Evolutionary conservation across 2,888 invertebrate species (phyloP), one percentile per base, ranked within the genome.

Genomic region (Autographa gamma): DNA sequence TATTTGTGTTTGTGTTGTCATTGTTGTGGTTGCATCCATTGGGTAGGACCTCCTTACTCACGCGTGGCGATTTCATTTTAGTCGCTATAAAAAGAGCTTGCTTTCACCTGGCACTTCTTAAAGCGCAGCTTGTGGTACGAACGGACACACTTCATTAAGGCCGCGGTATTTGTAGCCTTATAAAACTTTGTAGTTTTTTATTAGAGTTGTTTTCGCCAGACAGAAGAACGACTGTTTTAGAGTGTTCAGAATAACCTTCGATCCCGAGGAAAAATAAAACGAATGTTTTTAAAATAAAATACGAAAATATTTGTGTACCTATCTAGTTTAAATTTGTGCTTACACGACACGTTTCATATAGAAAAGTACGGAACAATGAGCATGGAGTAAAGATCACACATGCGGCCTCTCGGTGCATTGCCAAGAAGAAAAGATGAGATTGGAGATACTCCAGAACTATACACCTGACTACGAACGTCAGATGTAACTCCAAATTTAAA

Each of bases 1-100:
- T 86, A 90, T 84, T 88, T 76, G 71, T 74, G 61, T 62, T 71
- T 71, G 71, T 71, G 74, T 61, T 65, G 66, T 76, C 59, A 71
- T 78, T 86, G 84, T 86, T 88, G 86, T 86, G 87, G 88, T 89
- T 88, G 88, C 91, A 89, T 89, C 87, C 85, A 87, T 88, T 84
- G 84, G 81, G 54, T 9, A 56, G 54, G 84, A 88, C 84, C 85
- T 85, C 85, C 85, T 90, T 87, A 85, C 86, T 89, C 88, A 90
- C 87, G 88, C 89, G 90, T 90, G 85, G 88, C 89, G 87, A 90
- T 91, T 92, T 93, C 92, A 91, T 93, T 90, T 88, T 86, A 87
- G 89, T 83, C 84, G 76, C 86, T 88, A 87, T 93, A 92, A 93
- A 93, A 91, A 86, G 86, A 88, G 84, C 84, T 89, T 83, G 86